Conservation (phyloP, 2,797 vertebrate species). For the Lycodopsis pacificus region DNA sequence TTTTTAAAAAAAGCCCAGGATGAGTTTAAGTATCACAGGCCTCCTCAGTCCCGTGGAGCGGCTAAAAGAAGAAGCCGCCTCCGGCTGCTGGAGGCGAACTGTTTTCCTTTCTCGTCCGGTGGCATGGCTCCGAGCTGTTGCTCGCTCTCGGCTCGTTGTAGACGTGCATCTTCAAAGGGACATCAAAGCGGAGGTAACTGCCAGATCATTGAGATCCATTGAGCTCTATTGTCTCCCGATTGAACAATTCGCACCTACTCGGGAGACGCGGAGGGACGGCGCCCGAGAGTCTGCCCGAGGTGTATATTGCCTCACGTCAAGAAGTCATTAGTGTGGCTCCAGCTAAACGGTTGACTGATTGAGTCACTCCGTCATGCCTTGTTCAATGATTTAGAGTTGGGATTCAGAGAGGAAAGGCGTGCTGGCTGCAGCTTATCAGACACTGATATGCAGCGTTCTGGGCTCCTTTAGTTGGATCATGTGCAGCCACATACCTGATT, state of each 20-base stretch:
- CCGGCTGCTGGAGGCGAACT: constrained; percentile 42
- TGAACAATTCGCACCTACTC: constrained; percentile 71
- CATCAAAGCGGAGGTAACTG: constrained; percentile 79
- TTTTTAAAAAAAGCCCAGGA: background rate
- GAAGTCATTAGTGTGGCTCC: constrained; percentile 65
- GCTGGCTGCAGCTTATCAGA: constrained; percentile 22
- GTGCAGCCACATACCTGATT: background rate
- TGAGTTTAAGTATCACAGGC: background rate
- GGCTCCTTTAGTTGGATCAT: background rate
- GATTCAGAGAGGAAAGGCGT: constrained; percentile 24
- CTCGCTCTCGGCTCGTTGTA: constrained; percentile 22
- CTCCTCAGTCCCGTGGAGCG: background rate
- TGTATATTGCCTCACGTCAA: constrained; percentile 66
- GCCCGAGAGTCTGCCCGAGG: constrained; percentile 78
- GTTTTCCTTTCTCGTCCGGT: constrained; percentile 47
- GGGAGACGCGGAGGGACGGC: constrained; percentile 68
- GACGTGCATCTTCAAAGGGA: constrained; percentile 77
- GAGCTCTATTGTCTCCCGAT: constrained; percentile 72
- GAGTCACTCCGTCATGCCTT: constrained; percentile 41
- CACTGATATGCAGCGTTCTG: background rate
- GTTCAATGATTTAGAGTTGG: constrained; percentile 11
- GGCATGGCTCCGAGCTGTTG: constrained; percentile 41
- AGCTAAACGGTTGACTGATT: constrained; percentile 58
- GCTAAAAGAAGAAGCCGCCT: background rate
- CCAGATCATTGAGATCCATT: constrained; percentile 78